Evolutionary conservation across 2,113 vertebrate species (phyloP).

Genomic region (Pyxicephalus adspersus): DNA sequence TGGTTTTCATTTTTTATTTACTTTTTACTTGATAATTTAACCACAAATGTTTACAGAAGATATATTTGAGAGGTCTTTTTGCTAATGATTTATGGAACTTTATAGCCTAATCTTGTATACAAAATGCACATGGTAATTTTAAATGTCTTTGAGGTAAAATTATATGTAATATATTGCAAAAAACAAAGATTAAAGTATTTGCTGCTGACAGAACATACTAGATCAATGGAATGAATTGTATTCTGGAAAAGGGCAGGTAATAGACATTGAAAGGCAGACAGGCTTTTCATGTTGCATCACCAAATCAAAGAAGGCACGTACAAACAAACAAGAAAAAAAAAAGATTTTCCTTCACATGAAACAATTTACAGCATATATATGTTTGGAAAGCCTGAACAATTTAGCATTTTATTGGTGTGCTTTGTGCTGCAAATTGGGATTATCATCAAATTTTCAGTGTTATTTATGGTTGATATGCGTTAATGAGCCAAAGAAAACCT

Average conservation of each 20-base stretch:
- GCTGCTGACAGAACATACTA: not conserved
- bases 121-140: not conserved
- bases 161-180: not conserved
- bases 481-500: no score
- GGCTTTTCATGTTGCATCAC: constrained; percentile 13
- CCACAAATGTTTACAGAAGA: no score
- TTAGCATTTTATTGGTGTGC: not conserved
- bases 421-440: not conserved
- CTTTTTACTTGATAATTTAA: no score
- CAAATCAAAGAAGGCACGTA: not conserved
- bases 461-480: no score
- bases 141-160: not conserved
- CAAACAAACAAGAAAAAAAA: not conserved
- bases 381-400: not conserved
- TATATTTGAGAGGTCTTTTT: no score
- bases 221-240: not conserved
- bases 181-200: not conserved
- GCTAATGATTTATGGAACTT: no score
- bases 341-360: not conserved
- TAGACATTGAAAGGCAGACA: not conserved
- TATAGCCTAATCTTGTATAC: not conserved
- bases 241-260: not conserved
- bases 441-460: not conserved
- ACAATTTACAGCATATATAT: not conserved
- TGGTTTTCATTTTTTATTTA: no score